Percentiles rank a stretch among this genome's conserved stretches.
These are phyloP conservation scores for Pogonophryne albipinna DNA, from an alignment of 2,797 vertebrate genomes.

Conservation along the genomic window DNA sequence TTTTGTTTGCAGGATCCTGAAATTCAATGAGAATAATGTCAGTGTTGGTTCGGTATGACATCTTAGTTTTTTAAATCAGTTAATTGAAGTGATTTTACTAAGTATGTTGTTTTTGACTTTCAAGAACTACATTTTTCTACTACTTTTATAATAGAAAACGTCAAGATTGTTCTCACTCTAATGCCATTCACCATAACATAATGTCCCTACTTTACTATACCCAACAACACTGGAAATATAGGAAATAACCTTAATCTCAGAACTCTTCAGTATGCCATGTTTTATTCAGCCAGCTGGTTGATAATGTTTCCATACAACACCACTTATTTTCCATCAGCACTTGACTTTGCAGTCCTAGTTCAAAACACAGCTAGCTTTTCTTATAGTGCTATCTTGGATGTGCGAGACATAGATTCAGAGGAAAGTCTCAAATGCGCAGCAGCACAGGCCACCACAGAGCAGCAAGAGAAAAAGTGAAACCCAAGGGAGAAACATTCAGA, in stretches of 20 bases:
- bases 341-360: slow-evolving; percentile 2
- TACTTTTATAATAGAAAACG: slow-evolving; percentile 11
- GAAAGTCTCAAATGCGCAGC: slow-evolving; percentile 21
- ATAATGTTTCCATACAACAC: background rate
- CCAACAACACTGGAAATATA: background rate
- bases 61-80: slow-evolving; percentile 11
- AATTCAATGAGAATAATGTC: slow-evolving; percentile 38
- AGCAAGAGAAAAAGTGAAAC: slow-evolving; percentile 28
- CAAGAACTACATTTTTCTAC: slow-evolving; percentile 7
- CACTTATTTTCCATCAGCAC: background rate
- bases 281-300: background rate
- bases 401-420: slow-evolving; percentile 30
- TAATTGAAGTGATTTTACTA: slow-evolving; percentile 21
- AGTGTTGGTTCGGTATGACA: slow-evolving; percentile 6
- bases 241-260: background rate
- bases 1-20: slow-evolving; percentile 19
- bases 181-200: slow-evolving; percentile 17
- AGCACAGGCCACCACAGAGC: slow-evolving; percentile 30
- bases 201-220: background rate
- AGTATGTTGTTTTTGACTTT: slow-evolving; percentile 3
- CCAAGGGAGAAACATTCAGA: slow-evolving; percentile 48
- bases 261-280: background rate
- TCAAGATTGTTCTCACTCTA: slow-evolving; percentile 17
- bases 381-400: slow-evolving; percentile 13
- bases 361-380: slow-evolving; percentile 37